These are phyloP conservation scores for Cylloceria caligata DNA, from an alignment of 2,888 invertebrate species.

Conservation along the genomic window DNA sequence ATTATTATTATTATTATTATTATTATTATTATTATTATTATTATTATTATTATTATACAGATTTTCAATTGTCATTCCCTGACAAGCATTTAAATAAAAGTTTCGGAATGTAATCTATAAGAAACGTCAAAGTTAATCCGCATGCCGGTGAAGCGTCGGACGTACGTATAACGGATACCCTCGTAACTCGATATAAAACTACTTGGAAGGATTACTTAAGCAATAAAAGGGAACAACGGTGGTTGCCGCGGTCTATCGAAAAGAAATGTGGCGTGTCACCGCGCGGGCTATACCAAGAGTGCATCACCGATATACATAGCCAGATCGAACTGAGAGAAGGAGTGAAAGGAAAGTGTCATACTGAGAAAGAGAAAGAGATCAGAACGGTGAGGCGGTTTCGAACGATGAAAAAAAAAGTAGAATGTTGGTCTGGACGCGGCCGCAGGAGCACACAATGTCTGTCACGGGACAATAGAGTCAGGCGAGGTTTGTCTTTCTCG, in stretches of 20 bases:
- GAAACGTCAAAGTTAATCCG: conserved; percentile 54
- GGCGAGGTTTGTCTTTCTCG: conserved; percentile 48
- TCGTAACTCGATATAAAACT: conserved; percentile 53
- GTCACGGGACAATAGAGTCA: conserved; percentile 75
- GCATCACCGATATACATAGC: conserved; percentile 48
- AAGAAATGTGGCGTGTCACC: conserved; percentile 65
- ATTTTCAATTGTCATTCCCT: conserved; percentile 8
- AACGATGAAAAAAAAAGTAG: conserved; percentile 36
- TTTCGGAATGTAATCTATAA: conserved; percentile 46
- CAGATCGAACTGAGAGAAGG: conserved; percentile 46
- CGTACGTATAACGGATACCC: conserved; percentile 12
- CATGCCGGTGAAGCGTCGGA: conserved; percentile 29
- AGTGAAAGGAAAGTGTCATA: conserved; percentile 61
- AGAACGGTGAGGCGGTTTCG: conserved; percentile 42
- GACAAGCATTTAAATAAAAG: conserved; percentile 13
- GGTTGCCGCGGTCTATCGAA: conserved; percentile 55
- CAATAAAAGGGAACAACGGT: conserved; percentile 59
- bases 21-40: too few species aligned
- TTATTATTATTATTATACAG: conserved; percentile 16
- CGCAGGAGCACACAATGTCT: conserved; percentile 75
- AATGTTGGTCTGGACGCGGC: conserved; percentile 27
- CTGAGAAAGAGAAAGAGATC: conserved; percentile 52
- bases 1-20: too few species aligned
- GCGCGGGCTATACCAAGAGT: conserved; percentile 36
- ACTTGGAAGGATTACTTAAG: conserved; percentile 51